Conservation (phyloP, 2,888 invertebrate genomes). For the Drosophila anomalata region DNA sequence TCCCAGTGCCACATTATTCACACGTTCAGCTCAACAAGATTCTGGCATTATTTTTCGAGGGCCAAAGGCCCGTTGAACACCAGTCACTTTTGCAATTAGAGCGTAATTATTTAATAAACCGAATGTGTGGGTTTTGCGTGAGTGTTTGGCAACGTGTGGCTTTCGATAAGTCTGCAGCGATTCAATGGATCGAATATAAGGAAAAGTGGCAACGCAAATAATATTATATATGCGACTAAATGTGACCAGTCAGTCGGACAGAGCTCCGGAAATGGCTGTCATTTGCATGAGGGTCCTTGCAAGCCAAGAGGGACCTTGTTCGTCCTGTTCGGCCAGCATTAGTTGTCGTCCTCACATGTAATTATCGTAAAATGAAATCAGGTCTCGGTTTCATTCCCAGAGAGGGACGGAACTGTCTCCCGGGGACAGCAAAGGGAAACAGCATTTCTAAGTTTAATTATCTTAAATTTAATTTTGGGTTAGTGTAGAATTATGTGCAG, state of each 20-base stretch:
- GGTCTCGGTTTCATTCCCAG: constrained; percentile 4
- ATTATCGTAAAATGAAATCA: constrained; percentile 52
- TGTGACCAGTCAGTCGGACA: constrained; percentile 45
- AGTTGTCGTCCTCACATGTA: constrained; percentile 45
- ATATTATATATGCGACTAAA: constrained; percentile 53
- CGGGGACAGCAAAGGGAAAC: constrained; percentile 6
- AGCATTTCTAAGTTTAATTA: background rate
- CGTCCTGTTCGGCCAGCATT: constrained; percentile 10
- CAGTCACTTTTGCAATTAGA: constrained; percentile 78
- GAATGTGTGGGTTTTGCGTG: constrained; percentile 44
- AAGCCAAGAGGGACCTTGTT: background rate
- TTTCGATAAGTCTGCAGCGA: constrained; percentile 30
- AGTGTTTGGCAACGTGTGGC: constrained; percentile 7
- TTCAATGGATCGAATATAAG: constrained; percentile 58
- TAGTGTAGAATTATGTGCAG: too few species aligned
- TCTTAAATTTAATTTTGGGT: constrained; percentile 28
- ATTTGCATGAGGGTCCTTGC: constrained; percentile 18
- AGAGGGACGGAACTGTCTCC: background rate
- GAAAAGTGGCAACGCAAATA: constrained; percentile 32
- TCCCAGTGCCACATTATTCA: constrained; percentile 32
- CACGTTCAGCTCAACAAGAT: constrained; percentile 26
- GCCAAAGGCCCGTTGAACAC: constrained; percentile 49
- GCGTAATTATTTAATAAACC: constrained; percentile 78
- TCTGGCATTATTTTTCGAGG: constrained; percentile 43
- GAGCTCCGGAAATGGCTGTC: constrained; percentile 50